Evolutionary conservation across 2,797 vertebrate species (phyloP), one percentile per base, ranked within the genome.

Genomic region (Micrastur ruficollis): DNA sequence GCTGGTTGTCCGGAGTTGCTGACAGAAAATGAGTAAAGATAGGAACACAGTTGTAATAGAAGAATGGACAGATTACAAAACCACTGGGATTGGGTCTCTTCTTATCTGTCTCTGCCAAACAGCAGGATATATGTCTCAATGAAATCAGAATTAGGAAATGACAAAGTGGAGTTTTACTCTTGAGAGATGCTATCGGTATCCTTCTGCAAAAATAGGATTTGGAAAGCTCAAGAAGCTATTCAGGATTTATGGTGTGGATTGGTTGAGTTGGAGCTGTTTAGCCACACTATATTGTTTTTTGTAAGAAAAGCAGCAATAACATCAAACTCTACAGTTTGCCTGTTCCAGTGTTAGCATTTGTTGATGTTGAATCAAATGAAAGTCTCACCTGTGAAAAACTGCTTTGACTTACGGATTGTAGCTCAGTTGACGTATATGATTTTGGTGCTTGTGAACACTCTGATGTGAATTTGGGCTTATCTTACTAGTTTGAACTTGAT

Each of bases 31-130:
- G 81, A 91, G 67, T 2, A 12, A 49, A 80, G 75, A 47, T 40
- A 66, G 94, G 78, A 85, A 2, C 62, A n/a, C 4, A 42, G 62
- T 89, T 80, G 56, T 2, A 56, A 49, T 3, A 68, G 68, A 56
- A 75, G 86, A 70, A 66, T 4, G 44, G 74, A 2, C 62, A 87
- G 71, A 80, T 94, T 85, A 68, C 52, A 95, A 40, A 93, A 4
- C 67, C 62, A 0, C 56, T 20, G 81, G 84, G 87, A 21, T 1
- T 16, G 49, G 79, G 53, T n/a, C 67, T 93, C 59, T 49, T 63
- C 89, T 92, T 74, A 75, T 73, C 95, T 78, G 86, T 7, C 91
- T 17, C 18, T 50, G 53, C 76, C 83, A 63, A 95, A 32, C 74
- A 91, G 63, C 52, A 44, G 85, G 80, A 80, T 52, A 12, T 38